Evolutionary conservation across 2,888 invertebrate genomes (phyloP), one percentile per base, ranked within the genome.

Genomic region (Dryobotodes eremita): DNA sequence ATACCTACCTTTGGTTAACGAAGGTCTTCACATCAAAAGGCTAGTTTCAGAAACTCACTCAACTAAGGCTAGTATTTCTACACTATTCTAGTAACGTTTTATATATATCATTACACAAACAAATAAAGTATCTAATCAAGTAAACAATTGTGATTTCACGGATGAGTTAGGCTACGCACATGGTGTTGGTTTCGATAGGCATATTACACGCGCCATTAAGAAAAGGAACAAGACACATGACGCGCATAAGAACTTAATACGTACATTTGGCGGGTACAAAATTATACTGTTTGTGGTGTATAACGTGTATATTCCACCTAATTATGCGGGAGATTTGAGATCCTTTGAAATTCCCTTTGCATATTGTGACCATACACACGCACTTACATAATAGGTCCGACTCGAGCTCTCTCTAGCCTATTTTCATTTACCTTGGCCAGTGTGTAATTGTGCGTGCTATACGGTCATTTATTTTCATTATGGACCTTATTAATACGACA

Each of bases 371-470:
- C 75, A 69, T 81, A 72, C 71, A 76, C 62, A 79, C 86, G 82
- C 69, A 80, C 76, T 72, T 55, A 69, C 66, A 50, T 72, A 78
- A 74, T 71, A 50, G 55, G 20, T 53, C 57, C 66, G 72, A 71
- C 46, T 83, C 65, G 36, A 76, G 79, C 70, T 42, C 69, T 71
- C 61, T 72, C n/a, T 80, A 76, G 66, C 83, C 83, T 73, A 79
- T 81, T 87, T 86, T 75, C 82, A 87, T 89, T 91, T 88, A 89
- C 90, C 91, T 91, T 91, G 91, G 87, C 82, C 85, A 84, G 83
- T 87, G 86, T 80, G 83, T 88, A 88, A 86, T 84, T 81, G 89
- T 92, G 92, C 93, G 92, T 93, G 92, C 69, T 86, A 50, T 48
- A 36, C 65, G 80, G 84, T 86, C 89, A 88, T 93, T 92, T 90